A percentile compares a stretch with the other conserved stretches of the same genome.
phyloP scores from a whole-genome alignment of 1,140 invertebrate species.

The Drosophila nannoptera region DNA sequence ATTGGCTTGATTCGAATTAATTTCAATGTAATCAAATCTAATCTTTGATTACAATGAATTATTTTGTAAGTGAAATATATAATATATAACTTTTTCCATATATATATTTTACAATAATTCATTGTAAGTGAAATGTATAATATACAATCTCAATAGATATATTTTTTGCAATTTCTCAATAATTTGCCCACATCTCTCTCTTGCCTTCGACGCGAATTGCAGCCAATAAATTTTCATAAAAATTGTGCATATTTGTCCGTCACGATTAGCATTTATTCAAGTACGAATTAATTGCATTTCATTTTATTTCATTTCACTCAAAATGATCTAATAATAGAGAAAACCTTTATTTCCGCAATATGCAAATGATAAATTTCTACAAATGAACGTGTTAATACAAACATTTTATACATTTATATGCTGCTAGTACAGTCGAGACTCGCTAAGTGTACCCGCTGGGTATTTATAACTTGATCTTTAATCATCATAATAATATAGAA shows the following conservation, averaged over 20 bases:
- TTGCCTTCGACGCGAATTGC: constrained; percentile 51
- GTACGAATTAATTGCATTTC: constrained; percentile 59
- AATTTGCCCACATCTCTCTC: background rate
- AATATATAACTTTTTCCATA: too few relatives aligned
- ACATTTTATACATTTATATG: background rate
- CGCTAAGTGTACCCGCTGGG: background rate
- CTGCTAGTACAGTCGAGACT: background rate
- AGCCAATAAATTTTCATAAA: constrained; percentile 61
- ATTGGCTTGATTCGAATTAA: background rate
- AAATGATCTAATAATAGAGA: constrained; percentile 40
- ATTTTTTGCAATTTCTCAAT: background rate
- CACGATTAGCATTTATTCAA: constrained; percentile 68
- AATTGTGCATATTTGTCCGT: constrained; percentile 29
- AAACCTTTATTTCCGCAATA: constrained; percentile 55
- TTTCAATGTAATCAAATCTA: constrained; percentile 2
- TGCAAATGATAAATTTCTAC: constrained; percentile 17
- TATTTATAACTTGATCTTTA: background rate
- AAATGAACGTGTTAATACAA: background rate
- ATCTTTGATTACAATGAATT: background rate
- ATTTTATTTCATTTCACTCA: constrained; percentile 37
- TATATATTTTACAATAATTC: too few relatives aligned
- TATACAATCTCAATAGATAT: background rate
- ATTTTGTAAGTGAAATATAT: too few relatives aligned
- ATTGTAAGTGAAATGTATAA: too few relatives aligned
- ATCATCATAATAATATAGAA: too few relatives aligned